A percentile compares a stretch with the other conserved stretches of the same genome.
Conservation (phyloP, 2,888 invertebrate species). For the Diarsia mendica region DNA sequence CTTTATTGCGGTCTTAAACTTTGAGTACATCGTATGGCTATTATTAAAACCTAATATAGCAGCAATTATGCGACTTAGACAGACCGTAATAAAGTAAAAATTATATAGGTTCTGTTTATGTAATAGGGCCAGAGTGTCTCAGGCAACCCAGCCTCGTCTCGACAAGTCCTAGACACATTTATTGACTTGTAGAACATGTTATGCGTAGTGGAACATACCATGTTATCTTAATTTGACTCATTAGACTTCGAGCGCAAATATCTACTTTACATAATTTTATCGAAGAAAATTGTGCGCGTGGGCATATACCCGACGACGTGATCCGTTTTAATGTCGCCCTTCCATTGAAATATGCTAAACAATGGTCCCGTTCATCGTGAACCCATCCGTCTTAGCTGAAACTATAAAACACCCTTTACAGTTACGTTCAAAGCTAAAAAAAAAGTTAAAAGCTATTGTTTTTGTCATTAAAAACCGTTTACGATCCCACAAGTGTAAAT, state of each 20-base stretch:
- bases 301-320: constrained; percentile 78
- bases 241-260: constrained; percentile 83
- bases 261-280: constrained; percentile 88
- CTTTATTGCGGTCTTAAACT: constrained; percentile 39
- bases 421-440: constrained; percentile 38
- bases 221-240: constrained; percentile 87
- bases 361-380: constrained; percentile 67
- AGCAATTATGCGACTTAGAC: constrained; percentile 52
- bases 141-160: constrained; percentile 73
- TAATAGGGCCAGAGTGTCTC: constrained; percentile 57
- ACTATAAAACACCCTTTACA: constrained; percentile 57
- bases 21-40: constrained; percentile 33
- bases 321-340: constrained; percentile 82
- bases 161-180: constrained; percentile 81
- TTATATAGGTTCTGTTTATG: constrained; percentile 60
- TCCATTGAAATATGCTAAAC: constrained; percentile 83
- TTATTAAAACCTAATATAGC: constrained; percentile 54
- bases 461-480: constrained; percentile 76
- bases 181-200: constrained; percentile 82
- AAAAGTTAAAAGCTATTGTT: constrained; percentile 68
- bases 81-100: constrained; percentile 56
- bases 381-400: constrained; percentile 58
- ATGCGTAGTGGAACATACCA: constrained; percentile 73
- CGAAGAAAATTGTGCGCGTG: constrained; percentile 86
- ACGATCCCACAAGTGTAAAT: constrained; percentile 80